Evolutionary conservation across 2,797 vertebrate genomes (phyloP).

Genomic region (Siniperca obscura): DNA sequence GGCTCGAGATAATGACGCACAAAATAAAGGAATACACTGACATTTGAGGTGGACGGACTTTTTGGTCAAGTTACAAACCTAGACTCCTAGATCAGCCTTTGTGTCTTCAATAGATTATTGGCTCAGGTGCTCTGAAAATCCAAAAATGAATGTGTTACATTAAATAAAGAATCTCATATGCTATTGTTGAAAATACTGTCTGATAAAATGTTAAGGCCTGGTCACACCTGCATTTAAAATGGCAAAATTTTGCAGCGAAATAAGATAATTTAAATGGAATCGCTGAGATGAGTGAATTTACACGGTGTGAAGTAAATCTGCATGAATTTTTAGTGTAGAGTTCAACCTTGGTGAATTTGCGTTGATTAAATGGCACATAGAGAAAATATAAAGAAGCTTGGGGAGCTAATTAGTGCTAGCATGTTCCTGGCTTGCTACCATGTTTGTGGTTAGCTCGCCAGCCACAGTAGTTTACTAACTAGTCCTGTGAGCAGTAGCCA

Average conservation of each 20-base stretch:
- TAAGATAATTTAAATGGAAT: not conserved
- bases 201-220: not conserved
- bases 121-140: not conserved
- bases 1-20: not conserved
- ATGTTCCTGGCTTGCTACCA: not conserved
- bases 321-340: not conserved
- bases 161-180: too few relatives aligned
- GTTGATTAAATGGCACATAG: not conserved
- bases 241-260: not conserved
- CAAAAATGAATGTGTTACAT: too few relatives aligned
- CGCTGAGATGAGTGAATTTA: not conserved
- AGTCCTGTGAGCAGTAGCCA: not conserved
- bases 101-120: not conserved
- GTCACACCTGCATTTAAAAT: not conserved
- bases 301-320: not conserved
- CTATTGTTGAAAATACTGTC: not conserved
- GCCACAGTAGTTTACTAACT: not conserved
- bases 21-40: not conserved
- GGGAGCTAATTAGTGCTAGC: not conserved
- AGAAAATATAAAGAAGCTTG: not conserved
- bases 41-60: not conserved
- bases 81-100: not conserved
- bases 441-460: not conserved
- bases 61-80: slow-evolving; percentile 10
- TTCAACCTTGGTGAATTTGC: not conserved